Evolutionary conservation across 2,113 vertebrate genomes (phyloP), one percentile per base, ranked within the genome.

Genomic region (Telmatochromis bifrenatus): DNA sequence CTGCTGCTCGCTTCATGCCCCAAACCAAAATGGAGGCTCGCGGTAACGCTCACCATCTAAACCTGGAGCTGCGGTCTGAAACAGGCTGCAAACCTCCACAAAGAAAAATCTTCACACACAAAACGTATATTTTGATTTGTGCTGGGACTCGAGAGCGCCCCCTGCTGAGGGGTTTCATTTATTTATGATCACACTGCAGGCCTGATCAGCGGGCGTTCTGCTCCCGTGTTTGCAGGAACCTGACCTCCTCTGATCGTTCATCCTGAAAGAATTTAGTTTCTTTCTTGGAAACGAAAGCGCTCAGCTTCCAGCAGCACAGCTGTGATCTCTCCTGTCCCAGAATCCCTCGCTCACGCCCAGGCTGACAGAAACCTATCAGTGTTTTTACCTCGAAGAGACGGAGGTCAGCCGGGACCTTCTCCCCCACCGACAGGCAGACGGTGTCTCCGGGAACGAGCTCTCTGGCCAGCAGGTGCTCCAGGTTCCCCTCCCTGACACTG

Each of bases 371-470:
- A 45, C 9, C 13, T 11, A 7, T 31, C 23, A 0, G 47, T 47
- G 21, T 81, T 19, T 9, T 21, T 93, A 99, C 99, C 97, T 99
- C 98, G 54, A 98, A 99, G 8, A 99, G 95, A 0, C 99, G 97
- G 7, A 99, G 96, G 93, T 99, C 99, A 28, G 99, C 98, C 4
- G 99, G 99, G 89, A 99, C 98, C 90, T 98, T 97, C 95, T 99
- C 99, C 33, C 99, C 99, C 77, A 99, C 98, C 9, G 98, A 96
- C 58, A 99, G 94, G 92, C 97, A 99, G 56, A 99, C 98, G 0
- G 99, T 99, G 86, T 99, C 99, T 51, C 99, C 99, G 42, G 99
- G 99, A 80, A 99, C 99, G 87, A 99, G 96, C 45, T 99, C 98
- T 90, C 98, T 96, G 28, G 99, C 99, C 88, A 99, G 95, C 5